Percentiles rank a stretch among this genome's conserved stretches.
phyloP scores from a whole-genome alignment of 2,797 vertebrate genomes.

The Schizopygopsis pylzovi region DNA sequence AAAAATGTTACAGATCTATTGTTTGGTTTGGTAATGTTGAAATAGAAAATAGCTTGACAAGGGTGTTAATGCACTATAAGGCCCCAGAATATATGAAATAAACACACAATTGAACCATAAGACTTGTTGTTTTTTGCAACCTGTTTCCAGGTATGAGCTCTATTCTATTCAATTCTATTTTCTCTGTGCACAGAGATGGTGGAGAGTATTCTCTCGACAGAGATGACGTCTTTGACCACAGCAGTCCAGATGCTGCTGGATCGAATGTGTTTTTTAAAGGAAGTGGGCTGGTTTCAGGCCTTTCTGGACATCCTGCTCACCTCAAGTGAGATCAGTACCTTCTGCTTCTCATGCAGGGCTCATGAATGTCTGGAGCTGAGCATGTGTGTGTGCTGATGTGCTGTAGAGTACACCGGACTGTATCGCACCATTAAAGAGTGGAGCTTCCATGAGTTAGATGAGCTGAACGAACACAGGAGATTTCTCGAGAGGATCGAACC shows the following conservation, averaged over 20 bases:
- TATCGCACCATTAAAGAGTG: slow-evolving; percentile 51
- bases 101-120: too few species aligned
- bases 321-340: slow-evolving; percentile 45
- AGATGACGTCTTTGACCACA: slow-evolving; percentile 50
- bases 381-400: not conserved
- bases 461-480: slow-evolving; percentile 5
- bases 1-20: too few species aligned
- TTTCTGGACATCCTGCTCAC: slow-evolving; percentile 57
- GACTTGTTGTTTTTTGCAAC: not conserved
- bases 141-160: not conserved
- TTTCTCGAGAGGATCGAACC: slow-evolving; percentile 54
- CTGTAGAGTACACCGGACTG: slow-evolving; percentile 63
- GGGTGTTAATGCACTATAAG: too few species aligned
- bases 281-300: slow-evolving; percentile 63
- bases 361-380: not conserved
- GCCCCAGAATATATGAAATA: too few species aligned
- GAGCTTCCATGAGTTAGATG: slow-evolving; percentile 59
- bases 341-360: not conserved
- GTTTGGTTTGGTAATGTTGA: too few species aligned
- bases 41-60: too few species aligned
- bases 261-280: slow-evolving; percentile 40
- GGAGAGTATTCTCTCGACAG: slow-evolving; percentile 60
- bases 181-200: slow-evolving; percentile 44
- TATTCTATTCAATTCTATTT: not conserved
- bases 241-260: slow-evolving; percentile 60